Conservation (phyloP, 2,113 vertebrate genomes). For the Corynorhinus townsendii region DNA sequence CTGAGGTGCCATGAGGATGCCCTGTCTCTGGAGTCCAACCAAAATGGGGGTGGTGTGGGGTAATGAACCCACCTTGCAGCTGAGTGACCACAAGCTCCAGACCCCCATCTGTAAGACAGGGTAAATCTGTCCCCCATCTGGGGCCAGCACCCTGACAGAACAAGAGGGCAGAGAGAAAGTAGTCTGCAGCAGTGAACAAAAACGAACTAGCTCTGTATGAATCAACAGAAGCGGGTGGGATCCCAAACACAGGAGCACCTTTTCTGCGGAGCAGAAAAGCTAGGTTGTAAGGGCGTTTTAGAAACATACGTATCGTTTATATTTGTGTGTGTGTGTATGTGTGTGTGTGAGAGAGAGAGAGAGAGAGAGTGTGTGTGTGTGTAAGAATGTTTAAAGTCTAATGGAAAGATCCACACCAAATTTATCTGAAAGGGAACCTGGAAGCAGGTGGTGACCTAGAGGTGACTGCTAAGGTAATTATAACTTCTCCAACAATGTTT, state of each 20-base stretch:
- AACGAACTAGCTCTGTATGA: no score
- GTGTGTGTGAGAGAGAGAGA: no score
- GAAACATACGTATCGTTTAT: not conserved
- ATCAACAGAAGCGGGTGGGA: not conserved
- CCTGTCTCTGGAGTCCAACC: not conserved
- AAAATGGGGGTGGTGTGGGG: not conserved
- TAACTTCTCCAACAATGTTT: not conserved
- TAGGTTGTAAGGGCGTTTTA: no score
- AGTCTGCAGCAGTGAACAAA: not conserved
- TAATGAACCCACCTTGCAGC: not conserved
- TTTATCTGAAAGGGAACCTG: not conserved
- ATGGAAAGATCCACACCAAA: not conserved
- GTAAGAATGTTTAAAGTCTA: not conserved
- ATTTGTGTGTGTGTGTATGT: accelerated
- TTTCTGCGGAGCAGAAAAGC: accelerated
- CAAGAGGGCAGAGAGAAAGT: not conserved
- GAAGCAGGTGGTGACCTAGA: not conserved
- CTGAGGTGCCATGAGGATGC: not conserved
- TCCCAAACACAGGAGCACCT: no score
- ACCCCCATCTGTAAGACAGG: accelerated
- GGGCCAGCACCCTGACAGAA: not conserved
- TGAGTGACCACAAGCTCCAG: accelerated
- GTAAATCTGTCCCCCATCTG: not conserved
- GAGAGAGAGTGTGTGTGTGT: accelerated
- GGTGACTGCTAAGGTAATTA: not conserved